Evolutionary conservation across 2,113 vertebrate species (phyloP).

Genomic region (Xiphophorus maculatus): DNA sequence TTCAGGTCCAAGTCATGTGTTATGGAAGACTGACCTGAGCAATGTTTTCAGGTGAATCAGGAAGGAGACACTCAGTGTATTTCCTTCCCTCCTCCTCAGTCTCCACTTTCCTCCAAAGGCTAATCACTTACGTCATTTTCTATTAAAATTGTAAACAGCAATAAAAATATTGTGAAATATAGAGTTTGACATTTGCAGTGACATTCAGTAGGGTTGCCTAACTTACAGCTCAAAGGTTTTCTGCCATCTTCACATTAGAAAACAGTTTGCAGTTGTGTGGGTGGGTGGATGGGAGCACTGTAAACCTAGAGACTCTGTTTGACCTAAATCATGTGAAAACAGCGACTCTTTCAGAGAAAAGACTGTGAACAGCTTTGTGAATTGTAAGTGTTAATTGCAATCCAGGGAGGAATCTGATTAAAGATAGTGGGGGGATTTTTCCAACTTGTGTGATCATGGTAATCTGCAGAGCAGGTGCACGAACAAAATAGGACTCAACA

Average conservation of each 20-base stretch:
- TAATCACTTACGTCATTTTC: conserved; percentile 24
- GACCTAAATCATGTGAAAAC: conserved; percentile 53
- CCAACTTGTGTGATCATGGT: conserved; percentile 14
- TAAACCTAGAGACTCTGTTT: conserved; percentile 17
- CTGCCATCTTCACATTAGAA: conserved; percentile 15
- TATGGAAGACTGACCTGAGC: neutral
- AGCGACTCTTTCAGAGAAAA: conserved; percentile 54
- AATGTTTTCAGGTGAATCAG: too few species aligned
- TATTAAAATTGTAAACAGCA: conserved; percentile 22
- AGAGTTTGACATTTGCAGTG: conserved; percentile 44
- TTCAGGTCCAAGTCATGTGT: neutral
- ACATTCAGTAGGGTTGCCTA: conserved; percentile 29
- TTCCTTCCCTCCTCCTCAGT: neutral
- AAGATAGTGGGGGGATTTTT: conserved; percentile 44
- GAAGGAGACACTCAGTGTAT: neutral
- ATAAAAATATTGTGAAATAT: conserved; percentile 14
- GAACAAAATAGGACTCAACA: neutral
- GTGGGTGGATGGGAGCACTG: neutral
- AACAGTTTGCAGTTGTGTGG: neutral
- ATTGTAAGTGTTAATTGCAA: conserved; percentile 57
- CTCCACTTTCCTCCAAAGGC: neutral
- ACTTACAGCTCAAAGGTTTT: conserved; percentile 5
- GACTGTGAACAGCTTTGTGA: conserved; percentile 57
- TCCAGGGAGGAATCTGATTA: conserved; percentile 31
- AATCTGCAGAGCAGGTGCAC: conserved; percentile 6